Percentiles rank a stretch among this genome's conserved stretches.
These are phyloP conservation scores for Barnardius zonarius DNA, from an alignment of 2,113 vertebrate species.

Conservation along the genomic window DNA sequence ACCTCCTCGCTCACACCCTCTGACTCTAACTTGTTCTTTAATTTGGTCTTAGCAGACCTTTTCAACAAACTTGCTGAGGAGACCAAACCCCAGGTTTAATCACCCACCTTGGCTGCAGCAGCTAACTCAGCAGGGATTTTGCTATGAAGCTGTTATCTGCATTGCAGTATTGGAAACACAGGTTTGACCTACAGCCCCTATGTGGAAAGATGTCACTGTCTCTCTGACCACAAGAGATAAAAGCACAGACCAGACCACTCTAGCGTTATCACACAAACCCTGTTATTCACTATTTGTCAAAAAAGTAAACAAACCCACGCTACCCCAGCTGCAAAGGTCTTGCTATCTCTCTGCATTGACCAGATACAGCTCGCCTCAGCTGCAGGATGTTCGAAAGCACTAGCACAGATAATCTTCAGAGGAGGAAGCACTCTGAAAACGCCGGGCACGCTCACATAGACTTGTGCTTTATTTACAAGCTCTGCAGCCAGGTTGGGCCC, in stretches of 20 bases:
- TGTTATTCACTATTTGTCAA: not conserved
- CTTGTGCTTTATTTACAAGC: not conserved
- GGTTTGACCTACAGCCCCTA: not conserved
- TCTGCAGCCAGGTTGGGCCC: not conserved
- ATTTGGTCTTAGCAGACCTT: not conserved
- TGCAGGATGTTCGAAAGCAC: not conserved
- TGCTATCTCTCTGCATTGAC: not conserved
- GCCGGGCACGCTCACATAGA: accelerated
- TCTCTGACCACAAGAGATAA: not conserved
- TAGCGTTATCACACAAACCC: not conserved
- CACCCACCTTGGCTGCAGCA: too few species aligned
- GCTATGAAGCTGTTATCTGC: not conserved
- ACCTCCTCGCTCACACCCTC: accelerated
- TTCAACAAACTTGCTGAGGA: not conserved
- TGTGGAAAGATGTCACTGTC: not conserved
- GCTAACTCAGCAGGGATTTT: not conserved
- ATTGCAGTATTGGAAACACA: not conserved
- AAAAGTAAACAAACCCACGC: not conserved
- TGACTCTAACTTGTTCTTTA: not conserved
- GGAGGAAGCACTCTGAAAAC: not conserved
- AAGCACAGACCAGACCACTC: not conserved
- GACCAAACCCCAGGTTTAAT: not conserved
- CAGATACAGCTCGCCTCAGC: not conserved
- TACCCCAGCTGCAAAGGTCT: not conserved
- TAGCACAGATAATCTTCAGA: not conserved